Conservation (phyloP, 1,140 invertebrate species). For the Lasaia peninsularis region DNA sequence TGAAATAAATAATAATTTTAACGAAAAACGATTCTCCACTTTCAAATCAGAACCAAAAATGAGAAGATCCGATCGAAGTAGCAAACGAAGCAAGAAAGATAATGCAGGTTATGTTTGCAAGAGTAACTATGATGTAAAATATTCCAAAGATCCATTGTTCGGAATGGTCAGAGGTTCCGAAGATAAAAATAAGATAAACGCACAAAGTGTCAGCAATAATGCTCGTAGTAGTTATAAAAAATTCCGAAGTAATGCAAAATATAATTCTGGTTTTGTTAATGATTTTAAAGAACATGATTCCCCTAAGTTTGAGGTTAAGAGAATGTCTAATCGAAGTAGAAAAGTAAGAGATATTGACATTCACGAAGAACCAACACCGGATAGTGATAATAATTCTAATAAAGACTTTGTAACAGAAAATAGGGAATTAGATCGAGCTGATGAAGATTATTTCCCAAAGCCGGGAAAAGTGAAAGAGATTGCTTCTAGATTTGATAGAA, state of each 20-base stretch:
- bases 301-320: slow-evolving; percentile 28
- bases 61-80: slow-evolving; percentile 60
- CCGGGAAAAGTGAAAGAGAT: slow-evolving; percentile 71
- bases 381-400: slow-evolving; percentile 37
- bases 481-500: slow-evolving; percentile 60
- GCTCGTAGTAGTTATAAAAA: slow-evolving; percentile 42
- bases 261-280: slow-evolving; percentile 36
- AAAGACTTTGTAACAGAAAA: slow-evolving; percentile 36
- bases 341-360: slow-evolving; percentile 28
- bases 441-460: slow-evolving; percentile 45
- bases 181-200: slow-evolving; percentile 34
- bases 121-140: slow-evolving; percentile 62
- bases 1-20: slow-evolving; percentile 54
- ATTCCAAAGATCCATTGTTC: slow-evolving; percentile 59
- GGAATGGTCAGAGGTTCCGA: slow-evolving; percentile 42
- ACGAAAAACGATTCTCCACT: slow-evolving; percentile 44
- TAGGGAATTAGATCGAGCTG: slow-evolving; percentile 30
- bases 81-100: slow-evolving; percentile 35
- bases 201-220: slow-evolving; percentile 40
- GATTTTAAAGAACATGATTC: slow-evolving; percentile 24
- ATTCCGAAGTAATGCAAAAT: slow-evolving; percentile 46
- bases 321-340: slow-evolving; percentile 36
- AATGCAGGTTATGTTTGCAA: slow-evolving; percentile 43
- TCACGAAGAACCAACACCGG: slow-evolving; percentile 16
- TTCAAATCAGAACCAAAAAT: slow-evolving; percentile 48